Conservation (phyloP, 2,113 vertebrate genomes). For the Chloropsis hardwickii region DNA sequence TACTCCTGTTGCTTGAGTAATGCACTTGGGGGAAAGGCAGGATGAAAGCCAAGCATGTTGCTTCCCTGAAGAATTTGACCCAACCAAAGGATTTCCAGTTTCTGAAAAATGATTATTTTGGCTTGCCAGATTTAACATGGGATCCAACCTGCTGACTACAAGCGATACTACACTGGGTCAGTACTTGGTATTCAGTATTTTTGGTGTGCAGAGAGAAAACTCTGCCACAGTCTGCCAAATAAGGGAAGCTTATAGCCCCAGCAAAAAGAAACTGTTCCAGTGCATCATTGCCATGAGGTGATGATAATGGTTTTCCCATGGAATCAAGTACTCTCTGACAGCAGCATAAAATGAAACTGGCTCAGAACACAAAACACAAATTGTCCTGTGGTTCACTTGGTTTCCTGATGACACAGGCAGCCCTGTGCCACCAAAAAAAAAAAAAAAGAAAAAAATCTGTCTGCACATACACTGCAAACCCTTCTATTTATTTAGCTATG, state of each 20-base stretch:
- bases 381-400: not conserved
- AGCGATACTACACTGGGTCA: not conserved
- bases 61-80: not conserved
- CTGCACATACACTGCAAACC: not conserved
- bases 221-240: not conserved
- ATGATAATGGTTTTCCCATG: not conserved
- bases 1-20: not conserved
- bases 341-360: not conserved
- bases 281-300: accelerated
- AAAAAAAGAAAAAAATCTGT: not conserved
- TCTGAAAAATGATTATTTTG: not conserved
- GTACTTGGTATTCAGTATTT: not conserved
- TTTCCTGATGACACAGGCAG: not conserved
- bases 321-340: not conserved
- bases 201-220: not conserved
- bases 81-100: not conserved
- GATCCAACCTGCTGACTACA: not conserved
- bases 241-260: not conserved
- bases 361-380: not conserved
- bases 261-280: not conserved
- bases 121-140: not conserved
- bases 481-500: not conserved
- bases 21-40: not conserved
- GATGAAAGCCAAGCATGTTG: not conserved
- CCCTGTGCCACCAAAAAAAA: not conserved